These are phyloP conservation scores for Ploceus nigricollis DNA, from an alignment of 2,113 vertebrate genomes.

Conservation along the genomic window DNA sequence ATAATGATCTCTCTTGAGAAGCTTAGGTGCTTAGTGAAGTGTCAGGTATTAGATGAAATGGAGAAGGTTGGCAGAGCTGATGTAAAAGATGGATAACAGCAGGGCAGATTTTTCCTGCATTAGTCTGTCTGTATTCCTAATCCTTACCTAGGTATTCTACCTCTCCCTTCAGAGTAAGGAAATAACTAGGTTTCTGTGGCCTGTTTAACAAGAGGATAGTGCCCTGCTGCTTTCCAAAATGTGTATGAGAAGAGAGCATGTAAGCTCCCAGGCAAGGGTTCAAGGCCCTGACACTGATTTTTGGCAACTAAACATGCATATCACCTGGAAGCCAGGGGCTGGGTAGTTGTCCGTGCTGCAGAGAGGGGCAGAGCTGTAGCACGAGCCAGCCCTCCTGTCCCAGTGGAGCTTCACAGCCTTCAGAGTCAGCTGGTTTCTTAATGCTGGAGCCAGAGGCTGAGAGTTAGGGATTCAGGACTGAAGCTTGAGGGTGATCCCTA, in stretches of 20 bases:
- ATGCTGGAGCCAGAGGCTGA: not conserved
- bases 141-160: not conserved
- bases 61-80: not conserved
- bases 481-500: not conserved
- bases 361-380: not conserved
- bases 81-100: not conserved
- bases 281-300: not conserved
- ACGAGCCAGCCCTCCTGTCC: not conserved
- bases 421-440: not conserved
- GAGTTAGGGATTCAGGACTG: not conserved
- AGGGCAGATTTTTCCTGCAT: not conserved
- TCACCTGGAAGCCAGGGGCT: not conserved
- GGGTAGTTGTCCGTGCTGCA: not conserved
- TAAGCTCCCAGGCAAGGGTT: not conserved
- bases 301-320: accelerated
- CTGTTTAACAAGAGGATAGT: not conserved
- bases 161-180: not conserved
- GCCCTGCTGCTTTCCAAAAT: not conserved
- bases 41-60: not conserved
- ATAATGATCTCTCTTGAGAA: not conserved
- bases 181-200: not conserved
- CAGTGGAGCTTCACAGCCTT: not conserved
- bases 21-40: not conserved
- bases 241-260: not conserved
- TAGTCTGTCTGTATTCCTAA: not conserved